These are phyloP conservation scores for Trinorchestia longiramus DNA, from an alignment of 1,140 invertebrate species.

Conservation along the genomic window DNA sequence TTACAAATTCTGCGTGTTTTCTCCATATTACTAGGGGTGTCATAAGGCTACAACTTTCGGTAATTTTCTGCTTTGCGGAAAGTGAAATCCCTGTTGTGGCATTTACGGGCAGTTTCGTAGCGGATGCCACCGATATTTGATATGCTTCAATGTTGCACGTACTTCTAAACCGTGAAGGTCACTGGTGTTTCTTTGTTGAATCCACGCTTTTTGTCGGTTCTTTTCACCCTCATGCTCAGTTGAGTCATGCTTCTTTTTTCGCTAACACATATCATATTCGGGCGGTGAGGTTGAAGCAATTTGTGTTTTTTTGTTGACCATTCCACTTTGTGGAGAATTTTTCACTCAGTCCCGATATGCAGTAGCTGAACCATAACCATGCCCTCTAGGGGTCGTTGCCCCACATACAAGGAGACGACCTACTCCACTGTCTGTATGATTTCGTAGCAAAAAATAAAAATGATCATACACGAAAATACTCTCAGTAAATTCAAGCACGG, in stretches of 20 bases:
- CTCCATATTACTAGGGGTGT: background rate
- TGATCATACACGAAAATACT: background rate
- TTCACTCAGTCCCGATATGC: background rate
- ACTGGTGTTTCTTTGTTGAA: background rate
- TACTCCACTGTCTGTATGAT: background rate
- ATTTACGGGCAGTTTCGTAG: background rate
- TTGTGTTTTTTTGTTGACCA: background rate
- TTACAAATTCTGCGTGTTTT: background rate
- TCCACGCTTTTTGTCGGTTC: background rate
- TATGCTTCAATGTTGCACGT: background rate
- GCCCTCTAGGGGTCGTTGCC: background rate
- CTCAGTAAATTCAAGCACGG: background rate
- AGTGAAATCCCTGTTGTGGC: background rate
- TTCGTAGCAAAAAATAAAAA: background rate
- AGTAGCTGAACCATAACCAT: background rate
- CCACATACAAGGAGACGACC: background rate
- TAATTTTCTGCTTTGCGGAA: background rate
- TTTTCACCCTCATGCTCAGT: background rate
- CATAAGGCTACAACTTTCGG: background rate
- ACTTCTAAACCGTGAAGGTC: background rate
- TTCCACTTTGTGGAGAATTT: background rate
- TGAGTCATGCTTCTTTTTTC: background rate
- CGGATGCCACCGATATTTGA: background rate
- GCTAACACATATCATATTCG: background rate
- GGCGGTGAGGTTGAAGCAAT: background rate